Evolutionary conservation across 2,888 invertebrate genomes (phyloP), one percentile per base, ranked within the genome.

Genomic region (Tenthredo notha): DNA sequence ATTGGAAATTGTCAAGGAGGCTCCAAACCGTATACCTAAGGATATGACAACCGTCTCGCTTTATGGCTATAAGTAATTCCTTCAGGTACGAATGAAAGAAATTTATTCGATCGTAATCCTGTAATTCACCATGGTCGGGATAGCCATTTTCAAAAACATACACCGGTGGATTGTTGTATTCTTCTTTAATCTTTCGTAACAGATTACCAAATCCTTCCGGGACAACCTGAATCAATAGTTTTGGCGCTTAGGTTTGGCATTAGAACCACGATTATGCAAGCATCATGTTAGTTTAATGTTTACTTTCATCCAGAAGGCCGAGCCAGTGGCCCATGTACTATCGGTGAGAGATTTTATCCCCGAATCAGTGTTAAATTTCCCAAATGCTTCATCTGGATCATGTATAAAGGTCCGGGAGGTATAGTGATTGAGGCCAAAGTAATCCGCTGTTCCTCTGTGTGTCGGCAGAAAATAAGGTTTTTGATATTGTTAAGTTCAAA

Each of bases 161-260:
- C 47, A 47, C 47, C 12, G 47, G 89, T 0, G 95, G 95, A 90
- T 95, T 95, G 87, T 94, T 92, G 92, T 96, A 96, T 29, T 94
- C 94, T 77, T 92, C 92, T 88, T 94, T 95, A 25, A 96, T 94
- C 95, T 95, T 96, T 92, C 95, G 95, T 25, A 97, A 90, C 2
- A 95, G 91, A 88, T 95, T 95, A 83, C 95, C 94, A 91, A 97
- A 95, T 25, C 96, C 96, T 94, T 95, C 95, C 0, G 96, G 96
- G 4, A 95, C 95, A 33, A 95, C 94, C 96, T 96, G 61, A 12
- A 7, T 54, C 15, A 10, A 40, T 25, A 50, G n/a, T 54, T 21
- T 18, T 5, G 5, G 33, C 15, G 29, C 25, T 50, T 29, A 50
- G 21, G 7, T 58, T 58, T 21, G 7, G n/a, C n/a, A 58, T 58